These are phyloP conservation scores for Elephas maximus DNA, from an alignment of 2,113 vertebrate species.

Conservation along the genomic window DNA sequence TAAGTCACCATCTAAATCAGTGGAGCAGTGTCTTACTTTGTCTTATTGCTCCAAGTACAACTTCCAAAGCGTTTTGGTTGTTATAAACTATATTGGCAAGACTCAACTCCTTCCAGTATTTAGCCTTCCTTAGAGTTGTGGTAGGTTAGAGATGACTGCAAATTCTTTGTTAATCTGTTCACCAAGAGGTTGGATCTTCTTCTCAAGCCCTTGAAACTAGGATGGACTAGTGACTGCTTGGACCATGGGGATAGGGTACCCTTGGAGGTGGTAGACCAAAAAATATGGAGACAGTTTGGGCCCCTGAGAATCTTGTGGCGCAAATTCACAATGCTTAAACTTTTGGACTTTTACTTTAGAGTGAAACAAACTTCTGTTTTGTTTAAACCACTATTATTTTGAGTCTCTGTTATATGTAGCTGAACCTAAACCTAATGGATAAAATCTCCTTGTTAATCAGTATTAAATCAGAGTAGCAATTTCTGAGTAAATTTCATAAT, in stretches of 20 bases:
- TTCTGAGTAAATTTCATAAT: background rate
- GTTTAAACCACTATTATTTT: conserved; percentile 26
- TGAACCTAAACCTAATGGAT: background rate
- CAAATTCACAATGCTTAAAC: background rate
- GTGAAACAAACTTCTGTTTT: conserved; percentile 16
- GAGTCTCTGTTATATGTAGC: background rate
- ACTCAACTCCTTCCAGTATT: background rate
- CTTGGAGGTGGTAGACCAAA: background rate
- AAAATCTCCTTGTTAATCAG: background rate
- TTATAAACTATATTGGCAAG: background rate
- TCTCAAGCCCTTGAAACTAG: conserved; percentile 29
- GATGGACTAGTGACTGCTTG: background rate
- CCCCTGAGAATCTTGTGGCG: background rate
- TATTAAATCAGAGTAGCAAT: background rate
- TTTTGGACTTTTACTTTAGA: background rate
- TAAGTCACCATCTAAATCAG: background rate
- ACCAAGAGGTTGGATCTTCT: background rate
- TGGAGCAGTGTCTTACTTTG: conserved; percentile 41
- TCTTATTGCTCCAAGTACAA: conserved; percentile 24
- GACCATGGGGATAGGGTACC: background rate
- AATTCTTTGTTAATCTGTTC: background rate
- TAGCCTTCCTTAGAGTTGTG: background rate
- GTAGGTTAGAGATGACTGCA: background rate
- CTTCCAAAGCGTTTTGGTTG: conserved; percentile 44
- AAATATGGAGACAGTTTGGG: background rate